Base-by-base conservation (phyloP, 2,888 invertebrate species). In the Eueremaeus valkanovi region DNA sequence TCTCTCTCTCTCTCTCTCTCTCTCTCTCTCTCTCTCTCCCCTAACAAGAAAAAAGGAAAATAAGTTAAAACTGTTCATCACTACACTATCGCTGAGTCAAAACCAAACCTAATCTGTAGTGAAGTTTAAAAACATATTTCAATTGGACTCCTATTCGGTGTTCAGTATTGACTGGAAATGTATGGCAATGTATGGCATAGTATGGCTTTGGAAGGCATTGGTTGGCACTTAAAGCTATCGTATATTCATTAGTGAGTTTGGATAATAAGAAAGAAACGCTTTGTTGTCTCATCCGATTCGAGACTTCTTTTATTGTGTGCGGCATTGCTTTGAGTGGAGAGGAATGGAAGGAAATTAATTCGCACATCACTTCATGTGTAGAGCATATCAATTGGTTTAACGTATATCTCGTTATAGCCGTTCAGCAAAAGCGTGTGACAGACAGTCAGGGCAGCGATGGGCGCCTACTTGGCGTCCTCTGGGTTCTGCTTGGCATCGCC, bases 321-420 rank as follows among this genome's bases (percentile, higher is more conserved):
- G 70, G 70, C 70, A 16, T 29, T 70, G 42, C 42, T 45, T 70
- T 70, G 70, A 70, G 16, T 31, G 21, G 3, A 55, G 24, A 24
- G 63, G 63, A 66, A 66, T 66, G 36, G 70, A 45, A 40, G 42
- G 42, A 70, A 70, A 70, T 70, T 70, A 70, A 70, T 70, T 70
- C 45, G 45, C 70, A 45, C 24, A 70, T 70, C 70, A 70, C 21
- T 8, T 11, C 31, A 61, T 42, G 70, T 42, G 70, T 13, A 45
- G 24, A 70, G 42, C 42, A 42, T 45, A 70, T 70, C 42, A 70
- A 70, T 70, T 45, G 70, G 42, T 66, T 66, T 58, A 3, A 70
- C 42, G 42, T 42, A 18, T 70, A 70, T 70, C 70, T 70, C 45
- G 70, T 70, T 70, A 70, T 70, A 40, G 27, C 45, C 40, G 45